phyloP scores from a whole-genome alignment of 2,888 invertebrate species.

The Chloroclystis v-ata region DNA sequence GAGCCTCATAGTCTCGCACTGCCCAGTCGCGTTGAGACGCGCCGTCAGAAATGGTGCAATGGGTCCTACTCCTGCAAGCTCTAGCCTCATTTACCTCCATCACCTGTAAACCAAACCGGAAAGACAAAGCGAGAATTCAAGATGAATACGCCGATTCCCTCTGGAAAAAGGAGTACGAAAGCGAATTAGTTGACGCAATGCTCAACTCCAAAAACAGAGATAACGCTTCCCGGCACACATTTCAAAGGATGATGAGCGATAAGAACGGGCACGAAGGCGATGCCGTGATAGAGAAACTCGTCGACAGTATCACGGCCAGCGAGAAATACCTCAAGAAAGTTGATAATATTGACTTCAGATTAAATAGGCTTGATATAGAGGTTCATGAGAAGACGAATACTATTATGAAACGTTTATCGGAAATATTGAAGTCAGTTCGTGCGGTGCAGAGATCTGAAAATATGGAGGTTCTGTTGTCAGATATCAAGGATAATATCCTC shows the following conservation, averaged over 20 bases:
- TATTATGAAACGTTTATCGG: constrained; percentile 54
- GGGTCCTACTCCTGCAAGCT: constrained; percentile 32
- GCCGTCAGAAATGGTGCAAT: constrained; percentile 48
- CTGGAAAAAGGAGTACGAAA: constrained; percentile 69
- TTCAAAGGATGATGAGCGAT: constrained; percentile 42
- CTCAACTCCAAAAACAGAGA: constrained; percentile 42
- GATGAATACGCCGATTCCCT: constrained; percentile 43
- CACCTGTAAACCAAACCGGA: constrained; percentile 35
- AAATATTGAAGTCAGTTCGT: constrained; percentile 41
- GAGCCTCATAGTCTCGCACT: constrained; percentile 4
- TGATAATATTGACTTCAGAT: constrained; percentile 64
- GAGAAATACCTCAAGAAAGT: constrained; percentile 69
- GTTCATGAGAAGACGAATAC: constrained; percentile 64
- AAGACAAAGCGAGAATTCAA: constrained; percentile 41
- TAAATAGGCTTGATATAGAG: constrained; percentile 67
- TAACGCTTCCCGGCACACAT: constrained; percentile 46
- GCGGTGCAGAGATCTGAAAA: constrained; percentile 38
- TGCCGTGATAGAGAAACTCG: constrained; percentile 57
- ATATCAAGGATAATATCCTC: constrained; percentile 45
- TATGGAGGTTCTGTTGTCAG: constrained; percentile 39
- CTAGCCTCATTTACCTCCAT: constrained; percentile 35
- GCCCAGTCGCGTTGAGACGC: constrained; percentile 41
- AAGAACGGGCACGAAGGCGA: constrained; percentile 39
- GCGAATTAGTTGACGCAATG: constrained; percentile 62
- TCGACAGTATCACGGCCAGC: constrained; percentile 64